A percentile compares a stretch with the other conserved stretches of the same genome.
These are phyloP conservation scores for Platorchestia sp. DNA, from an alignment of 1,140 invertebrate genomes.

Conservation along the genomic window DNA sequence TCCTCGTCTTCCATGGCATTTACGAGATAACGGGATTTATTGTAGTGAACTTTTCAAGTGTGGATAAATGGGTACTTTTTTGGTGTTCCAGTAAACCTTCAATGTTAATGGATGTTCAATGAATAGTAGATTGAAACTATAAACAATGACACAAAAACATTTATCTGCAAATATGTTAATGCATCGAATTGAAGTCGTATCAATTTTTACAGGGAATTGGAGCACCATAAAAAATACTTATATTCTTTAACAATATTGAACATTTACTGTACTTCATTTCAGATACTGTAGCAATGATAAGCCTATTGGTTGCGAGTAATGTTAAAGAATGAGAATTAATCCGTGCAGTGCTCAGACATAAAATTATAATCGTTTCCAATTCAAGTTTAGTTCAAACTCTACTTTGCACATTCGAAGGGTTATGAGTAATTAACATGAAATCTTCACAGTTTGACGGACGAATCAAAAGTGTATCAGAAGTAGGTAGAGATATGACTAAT, in stretches of 20 bases:
- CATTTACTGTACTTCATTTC: neutral
- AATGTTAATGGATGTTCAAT: neutral
- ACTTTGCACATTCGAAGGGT: neutral
- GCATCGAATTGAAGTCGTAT: neutral
- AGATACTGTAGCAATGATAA: neutral
- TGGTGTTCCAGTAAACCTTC: neutral
- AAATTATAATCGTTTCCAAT: neutral
- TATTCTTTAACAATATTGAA: neutral
- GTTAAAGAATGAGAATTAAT: neutral
- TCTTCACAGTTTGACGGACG: neutral
- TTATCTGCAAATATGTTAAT: neutral
- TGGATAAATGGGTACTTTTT: neutral
- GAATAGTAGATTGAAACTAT: too few species aligned
- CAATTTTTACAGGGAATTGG: neutral
- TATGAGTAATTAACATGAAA: neutral
- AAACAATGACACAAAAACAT: too few species aligned
- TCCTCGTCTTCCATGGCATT: neutral
- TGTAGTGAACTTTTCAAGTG: neutral
- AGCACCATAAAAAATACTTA: neutral
- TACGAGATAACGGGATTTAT: neutral
- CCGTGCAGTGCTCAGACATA: neutral
- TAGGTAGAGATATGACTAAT: neutral
- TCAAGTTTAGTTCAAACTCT: neutral
- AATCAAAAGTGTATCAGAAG: neutral
- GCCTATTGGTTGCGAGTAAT: neutral